Conservation (phyloP, 2,888 invertebrate genomes). For the Megamerina dolium region DNA sequence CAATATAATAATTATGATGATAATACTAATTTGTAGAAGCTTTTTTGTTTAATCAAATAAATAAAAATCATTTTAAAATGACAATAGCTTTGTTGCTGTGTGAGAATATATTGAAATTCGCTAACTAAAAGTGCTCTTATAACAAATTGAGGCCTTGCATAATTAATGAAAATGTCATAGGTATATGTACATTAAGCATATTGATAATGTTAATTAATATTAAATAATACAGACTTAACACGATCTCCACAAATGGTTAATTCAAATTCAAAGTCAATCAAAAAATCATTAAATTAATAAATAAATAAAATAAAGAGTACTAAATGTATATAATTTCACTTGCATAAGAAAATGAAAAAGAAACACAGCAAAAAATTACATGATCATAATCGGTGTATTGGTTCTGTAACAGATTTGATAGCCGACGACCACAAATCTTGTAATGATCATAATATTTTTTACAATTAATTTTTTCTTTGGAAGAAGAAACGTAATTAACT, state of each 20-base stretch:
- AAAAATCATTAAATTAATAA: constrained; percentile 10
- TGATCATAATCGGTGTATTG: constrained; percentile 29
- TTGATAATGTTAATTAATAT: no score
- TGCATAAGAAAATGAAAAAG: neutral
- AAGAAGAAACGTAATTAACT: no score
- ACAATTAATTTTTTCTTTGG: no score
- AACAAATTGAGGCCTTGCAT: neutral
- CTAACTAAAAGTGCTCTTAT: neutral
- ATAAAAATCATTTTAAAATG: neutral
- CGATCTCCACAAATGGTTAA: constrained; percentile 7
- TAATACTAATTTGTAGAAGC: no score
- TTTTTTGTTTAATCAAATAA: no score
- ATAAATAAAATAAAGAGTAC: constrained; percentile 3
- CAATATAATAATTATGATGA: constrained; percentile 15
- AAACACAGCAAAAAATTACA: neutral
- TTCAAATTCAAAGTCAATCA: neutral
- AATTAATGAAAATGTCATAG: neutral
- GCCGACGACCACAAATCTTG: no score
- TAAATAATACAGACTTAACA: constrained; percentile 5
- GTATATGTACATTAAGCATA: neutral
- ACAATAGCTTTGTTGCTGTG: neutral
- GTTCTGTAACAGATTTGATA: no score
- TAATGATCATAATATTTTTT: no score
- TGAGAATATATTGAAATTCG: neutral
- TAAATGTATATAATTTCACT: no score